Evolutionary conservation across 2,113 vertebrate genomes (phyloP).

Genomic region (Oncorhynchus kisutch): DNA sequence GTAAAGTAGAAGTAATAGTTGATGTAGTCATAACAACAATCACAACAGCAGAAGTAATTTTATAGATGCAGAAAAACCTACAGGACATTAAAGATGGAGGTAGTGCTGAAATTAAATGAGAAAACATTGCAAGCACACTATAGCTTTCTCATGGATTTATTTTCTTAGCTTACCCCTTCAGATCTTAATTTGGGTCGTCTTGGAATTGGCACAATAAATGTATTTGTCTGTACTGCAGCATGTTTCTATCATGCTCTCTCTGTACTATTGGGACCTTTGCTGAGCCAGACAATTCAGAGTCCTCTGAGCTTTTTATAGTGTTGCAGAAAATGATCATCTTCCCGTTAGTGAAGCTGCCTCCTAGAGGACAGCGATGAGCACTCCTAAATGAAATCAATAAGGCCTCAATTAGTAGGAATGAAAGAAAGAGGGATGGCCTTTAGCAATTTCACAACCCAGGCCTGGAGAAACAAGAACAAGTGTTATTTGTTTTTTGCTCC

Average conservation of each 20-base stretch:
- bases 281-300: constrained; percentile 56
- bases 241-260: constrained; percentile 42
- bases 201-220: neutral
- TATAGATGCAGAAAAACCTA: too few species aligned
- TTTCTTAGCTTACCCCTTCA: neutral
- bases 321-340: constrained; percentile 59
- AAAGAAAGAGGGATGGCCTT: constrained; percentile 41
- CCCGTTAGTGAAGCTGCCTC: constrained; percentile 58
- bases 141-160: neutral
- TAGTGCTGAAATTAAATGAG: too few species aligned
- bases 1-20: too few species aligned
- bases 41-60: too few species aligned
- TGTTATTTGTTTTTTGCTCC: constrained; percentile 45
- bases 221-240: neutral
- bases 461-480: constrained; percentile 14
- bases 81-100: too few species aligned
- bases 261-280: constrained; percentile 44
- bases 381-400: constrained; percentile 69
- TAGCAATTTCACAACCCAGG: constrained; percentile 43
- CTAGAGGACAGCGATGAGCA: constrained; percentile 59
- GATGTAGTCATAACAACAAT: too few species aligned
- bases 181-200: neutral
- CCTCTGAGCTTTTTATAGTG: constrained; percentile 45
- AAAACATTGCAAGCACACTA: neutral
- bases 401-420: constrained; percentile 52